phyloP scores from a whole-genome alignment of 2,797 vertebrate genomes.

The Limosa lapponica region DNA sequence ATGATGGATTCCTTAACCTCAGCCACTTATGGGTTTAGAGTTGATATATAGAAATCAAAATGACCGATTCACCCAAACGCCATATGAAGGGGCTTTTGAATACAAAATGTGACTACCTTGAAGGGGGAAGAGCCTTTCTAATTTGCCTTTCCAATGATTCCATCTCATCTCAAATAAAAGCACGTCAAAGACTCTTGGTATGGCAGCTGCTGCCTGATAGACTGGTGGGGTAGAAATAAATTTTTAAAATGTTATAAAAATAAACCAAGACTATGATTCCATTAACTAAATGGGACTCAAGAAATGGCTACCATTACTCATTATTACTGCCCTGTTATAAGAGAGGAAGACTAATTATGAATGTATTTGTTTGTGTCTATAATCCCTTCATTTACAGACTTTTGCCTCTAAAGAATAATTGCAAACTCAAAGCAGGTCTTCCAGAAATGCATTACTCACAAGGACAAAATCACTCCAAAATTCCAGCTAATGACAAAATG shows the following conservation, averaged over 20 bases:
- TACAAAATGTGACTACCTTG: background rate
- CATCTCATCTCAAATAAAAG: background rate
- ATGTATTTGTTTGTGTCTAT: constrained; percentile 25
- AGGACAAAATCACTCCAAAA: background rate
- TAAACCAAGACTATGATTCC: constrained; percentile 5
- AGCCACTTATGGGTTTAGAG: background rate
- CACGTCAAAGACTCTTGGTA: background rate
- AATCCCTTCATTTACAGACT: constrained; percentile 12
- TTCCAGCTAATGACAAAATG: constrained; percentile 39
- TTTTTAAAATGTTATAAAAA: background rate
- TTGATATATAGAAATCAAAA: background rate
- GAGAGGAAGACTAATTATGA: constrained; percentile 14
- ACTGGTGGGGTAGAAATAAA: background rate
- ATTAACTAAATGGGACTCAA: constrained; percentile 54
- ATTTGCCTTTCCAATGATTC: background rate
- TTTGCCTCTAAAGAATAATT: constrained; percentile 9
- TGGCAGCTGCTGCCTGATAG: background rate
- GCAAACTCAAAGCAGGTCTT: background rate
- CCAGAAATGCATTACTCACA: background rate
- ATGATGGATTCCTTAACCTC: background rate
- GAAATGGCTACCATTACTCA: constrained; percentile 20
- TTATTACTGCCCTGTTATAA: constrained; percentile 14
- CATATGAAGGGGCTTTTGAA: background rate
- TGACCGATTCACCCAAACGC: background rate
- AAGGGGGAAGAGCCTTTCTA: background rate